Evolutionary conservation across 2,113 vertebrate genomes (phyloP), one percentile per base, ranked within the genome.

Genomic region (Etheostoma spectabile): DNA sequence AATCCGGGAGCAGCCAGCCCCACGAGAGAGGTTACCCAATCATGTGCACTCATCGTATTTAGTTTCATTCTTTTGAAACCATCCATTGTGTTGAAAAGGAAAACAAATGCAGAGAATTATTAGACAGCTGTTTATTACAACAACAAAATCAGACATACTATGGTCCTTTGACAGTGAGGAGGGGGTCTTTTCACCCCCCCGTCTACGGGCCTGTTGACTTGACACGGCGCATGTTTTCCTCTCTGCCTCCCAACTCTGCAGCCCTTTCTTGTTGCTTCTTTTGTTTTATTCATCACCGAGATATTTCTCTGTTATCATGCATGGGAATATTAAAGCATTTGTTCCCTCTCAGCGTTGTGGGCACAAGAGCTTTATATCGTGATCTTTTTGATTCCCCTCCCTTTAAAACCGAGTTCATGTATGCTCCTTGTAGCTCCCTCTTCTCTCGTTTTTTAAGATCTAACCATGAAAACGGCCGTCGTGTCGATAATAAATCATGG

Each of bases 201-300:
- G 8, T 38, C 8, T 38, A 8, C 8, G 8, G 38, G 38, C 8
- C 38, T 38, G 38, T 42, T 42, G 38, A 42, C 38, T 42, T 0
- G 38, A 96, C 95, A 95, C 77, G 92, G 94, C 88, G 94, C 88
- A 93, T 95, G 95, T 42, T 42, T 96, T 96, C 95, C 95, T 95
- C 85, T 83, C 81, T 78, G 93, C 94, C 91, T 96, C 95, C 94
- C 94, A 92, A 91, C 4, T 24, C 75, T 24, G 65, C 55, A n/a
- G 57, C 64, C 81, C 80, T 79, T 88, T 80, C 68, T 90, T 81
- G 76, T 83, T 56, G 53, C 71, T 82, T 56, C 82, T 78, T 90
- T 91, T 94, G 88, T 94, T 94, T 94, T 92, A 95, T 94, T 94
- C 91, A 92, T 94, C 89, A 75, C 61, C 57, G 33, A 64, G 77